Evolutionary conservation across 2,888 invertebrate genomes (phyloP).

Genomic region (Rhagophthalmus giganteus): DNA sequence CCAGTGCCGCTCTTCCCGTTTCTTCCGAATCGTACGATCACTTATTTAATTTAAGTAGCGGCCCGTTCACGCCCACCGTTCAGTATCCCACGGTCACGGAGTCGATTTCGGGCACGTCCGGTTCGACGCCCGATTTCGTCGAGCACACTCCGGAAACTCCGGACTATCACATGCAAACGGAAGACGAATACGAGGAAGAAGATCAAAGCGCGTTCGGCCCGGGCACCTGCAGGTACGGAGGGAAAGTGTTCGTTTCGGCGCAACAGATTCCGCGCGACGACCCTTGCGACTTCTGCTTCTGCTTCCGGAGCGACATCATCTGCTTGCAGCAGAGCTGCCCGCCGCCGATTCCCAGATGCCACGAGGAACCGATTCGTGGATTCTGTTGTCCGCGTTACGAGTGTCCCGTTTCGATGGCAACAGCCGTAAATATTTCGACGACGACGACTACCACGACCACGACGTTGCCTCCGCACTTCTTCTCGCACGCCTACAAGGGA

Average conservation of each 20-base stretch:
- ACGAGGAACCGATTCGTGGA: conserved; percentile 88
- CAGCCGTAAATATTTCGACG: conserved; percentile 79
- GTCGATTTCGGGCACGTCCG: conserved; percentile 16
- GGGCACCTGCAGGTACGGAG: conserved; percentile 89
- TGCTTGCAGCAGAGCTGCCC: conserved; percentile 94
- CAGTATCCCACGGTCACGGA: conserved; percentile 16
- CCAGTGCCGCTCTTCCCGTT: not conserved
- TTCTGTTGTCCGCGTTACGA: conserved; percentile 95
- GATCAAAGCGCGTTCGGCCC: conserved; percentile 79
- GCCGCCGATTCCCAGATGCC: conserved; percentile 88
- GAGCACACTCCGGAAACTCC: conserved; percentile 47
- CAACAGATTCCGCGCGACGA: conserved; percentile 94
- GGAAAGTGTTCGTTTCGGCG: conserved; percentile 90
- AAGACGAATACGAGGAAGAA: conserved; percentile 73
- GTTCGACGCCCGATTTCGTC: conserved; percentile 37
- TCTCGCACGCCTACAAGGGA: conserved; percentile 77
- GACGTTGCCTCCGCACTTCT: conserved; percentile 81
- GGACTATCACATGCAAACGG: conserved; percentile 51
- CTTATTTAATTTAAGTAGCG: too few species aligned
- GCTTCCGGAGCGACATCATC: conserved; percentile 94
- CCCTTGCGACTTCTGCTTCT: conserved; percentile 96
- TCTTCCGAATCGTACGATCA: too few species aligned
- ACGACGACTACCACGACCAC: conserved; percentile 86
- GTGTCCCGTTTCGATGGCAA: conserved; percentile 88
- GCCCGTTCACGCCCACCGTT: conserved; percentile 2